phyloP scores from a whole-genome alignment of 2,113 vertebrate species.

The Bolborhynchus lineola region DNA sequence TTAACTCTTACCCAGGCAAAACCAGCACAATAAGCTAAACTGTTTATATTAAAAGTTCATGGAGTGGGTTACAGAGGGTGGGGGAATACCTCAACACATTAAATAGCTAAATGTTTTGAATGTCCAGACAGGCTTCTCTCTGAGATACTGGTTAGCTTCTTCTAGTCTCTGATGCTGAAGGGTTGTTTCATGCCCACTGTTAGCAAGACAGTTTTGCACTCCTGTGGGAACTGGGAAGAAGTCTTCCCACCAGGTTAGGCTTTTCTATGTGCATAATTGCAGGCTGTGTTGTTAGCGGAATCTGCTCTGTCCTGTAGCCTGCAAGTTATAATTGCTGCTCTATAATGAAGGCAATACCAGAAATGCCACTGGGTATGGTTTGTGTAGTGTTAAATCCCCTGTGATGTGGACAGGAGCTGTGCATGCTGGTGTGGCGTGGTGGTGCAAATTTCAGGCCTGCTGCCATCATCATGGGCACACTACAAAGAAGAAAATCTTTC shows the following conservation, averaged over 20 bases:
- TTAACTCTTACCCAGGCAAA: background rate
- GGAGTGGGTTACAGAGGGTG: background rate
- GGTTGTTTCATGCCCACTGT: background rate
- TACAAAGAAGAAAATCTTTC: background rate
- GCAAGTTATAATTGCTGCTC: background rate
- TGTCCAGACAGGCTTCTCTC: background rate
- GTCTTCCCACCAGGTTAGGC: background rate
- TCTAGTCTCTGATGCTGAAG: background rate
- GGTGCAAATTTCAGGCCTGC: background rate
- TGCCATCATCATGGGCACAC: background rate
- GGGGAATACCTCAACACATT: background rate
- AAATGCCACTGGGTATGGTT: background rate
- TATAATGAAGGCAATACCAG: background rate
- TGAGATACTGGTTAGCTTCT: background rate
- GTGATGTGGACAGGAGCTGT: background rate
- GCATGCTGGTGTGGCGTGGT: background rate
- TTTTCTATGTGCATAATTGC: background rate
- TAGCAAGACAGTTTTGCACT: background rate
- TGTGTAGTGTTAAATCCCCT: background rate
- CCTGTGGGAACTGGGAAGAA: background rate
- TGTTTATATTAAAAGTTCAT: constrained; percentile 6
- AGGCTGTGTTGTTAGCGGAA: background rate
- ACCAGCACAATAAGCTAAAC: background rate
- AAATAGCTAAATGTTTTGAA: background rate
- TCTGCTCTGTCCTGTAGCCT: background rate